phyloP scores from a whole-genome alignment of 2,797 vertebrate genomes.

The Glyptemys insculpta region DNA sequence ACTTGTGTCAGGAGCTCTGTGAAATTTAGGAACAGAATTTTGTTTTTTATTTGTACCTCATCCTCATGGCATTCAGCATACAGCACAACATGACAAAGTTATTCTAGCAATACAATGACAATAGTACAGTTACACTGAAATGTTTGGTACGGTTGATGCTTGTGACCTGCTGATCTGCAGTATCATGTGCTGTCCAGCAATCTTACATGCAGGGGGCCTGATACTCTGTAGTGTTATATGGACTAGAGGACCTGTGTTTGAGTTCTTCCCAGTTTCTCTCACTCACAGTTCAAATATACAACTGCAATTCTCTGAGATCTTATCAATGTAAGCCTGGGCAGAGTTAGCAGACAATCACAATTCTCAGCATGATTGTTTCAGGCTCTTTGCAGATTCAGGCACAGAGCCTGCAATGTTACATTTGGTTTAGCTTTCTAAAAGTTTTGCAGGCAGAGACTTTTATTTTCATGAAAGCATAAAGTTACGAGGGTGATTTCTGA shows the following conservation, averaged over 20 bases:
- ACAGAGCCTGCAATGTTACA: not conserved
- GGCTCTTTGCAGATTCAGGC: not conserved
- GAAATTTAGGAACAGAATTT: not conserved
- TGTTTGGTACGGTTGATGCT: slow-evolving; percentile 42
- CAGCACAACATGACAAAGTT: slow-evolving; percentile 11
- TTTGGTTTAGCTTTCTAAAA: not conserved
- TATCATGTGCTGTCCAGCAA: slow-evolving; percentile 35
- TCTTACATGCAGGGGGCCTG: slow-evolving; percentile 49
- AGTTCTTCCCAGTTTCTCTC: slow-evolving; percentile 61
- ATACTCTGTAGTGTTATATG: not conserved
- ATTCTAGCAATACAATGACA: slow-evolving; percentile 27
- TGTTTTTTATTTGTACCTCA: not conserved
- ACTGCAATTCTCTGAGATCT: slow-evolving; percentile 28
- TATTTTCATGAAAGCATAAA: not conserved
- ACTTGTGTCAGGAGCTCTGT: not conserved
- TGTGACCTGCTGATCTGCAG: slow-evolving; percentile 35
- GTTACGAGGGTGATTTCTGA: not conserved
- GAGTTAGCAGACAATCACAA: not conserved
- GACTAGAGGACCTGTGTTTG: slow-evolving; percentile 27
- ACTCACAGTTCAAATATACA: slow-evolving; percentile 11
- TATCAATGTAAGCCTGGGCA: not conserved
- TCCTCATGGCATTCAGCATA: not conserved
- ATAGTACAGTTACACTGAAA: slow-evolving; percentile 18
- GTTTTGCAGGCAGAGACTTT: not conserved
- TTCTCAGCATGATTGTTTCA: not conserved